These are phyloP conservation scores for Nanorana parkeri DNA, from an alignment of 2,113 vertebrate genomes.

Conservation along the genomic window DNA sequence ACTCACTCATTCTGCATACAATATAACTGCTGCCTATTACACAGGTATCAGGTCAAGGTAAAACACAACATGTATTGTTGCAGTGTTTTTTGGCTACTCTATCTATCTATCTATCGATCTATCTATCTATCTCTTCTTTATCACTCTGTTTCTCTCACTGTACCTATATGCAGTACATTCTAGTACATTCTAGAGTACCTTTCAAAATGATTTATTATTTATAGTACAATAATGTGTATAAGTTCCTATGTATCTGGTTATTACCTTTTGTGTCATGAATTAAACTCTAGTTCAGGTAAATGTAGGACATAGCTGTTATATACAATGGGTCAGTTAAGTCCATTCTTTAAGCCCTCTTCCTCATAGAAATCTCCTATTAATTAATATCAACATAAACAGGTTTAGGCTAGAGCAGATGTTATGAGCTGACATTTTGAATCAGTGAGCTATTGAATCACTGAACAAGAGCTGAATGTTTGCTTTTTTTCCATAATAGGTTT, in stretches of 20 bases:
- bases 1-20: no score
- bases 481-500: constrained; percentile 40
- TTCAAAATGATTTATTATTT: no score
- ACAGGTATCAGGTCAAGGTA: no score
- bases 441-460: constrained; percentile 47
- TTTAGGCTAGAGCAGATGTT: constrained; percentile 45
- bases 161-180: no score
- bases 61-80: no score
- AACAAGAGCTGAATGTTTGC: constrained; percentile 34
- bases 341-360: constrained; percentile 8
- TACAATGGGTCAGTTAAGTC: constrained; percentile 17
- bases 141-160: no score
- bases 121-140: no score
- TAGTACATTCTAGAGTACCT: no score
- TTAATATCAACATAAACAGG: constrained; percentile 49
- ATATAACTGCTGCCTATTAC: no score
- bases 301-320: neutral
- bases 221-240: no score
- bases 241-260: neutral
- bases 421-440: constrained; percentile 42
- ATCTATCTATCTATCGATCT: no score
- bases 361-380: constrained; percentile 38
- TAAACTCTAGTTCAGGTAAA: neutral
- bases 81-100: no score
- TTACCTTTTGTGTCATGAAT: neutral